Evolutionary conservation across 2,113 vertebrate species (phyloP).

Genomic region (Phrynosoma platyrhinos): DNA sequence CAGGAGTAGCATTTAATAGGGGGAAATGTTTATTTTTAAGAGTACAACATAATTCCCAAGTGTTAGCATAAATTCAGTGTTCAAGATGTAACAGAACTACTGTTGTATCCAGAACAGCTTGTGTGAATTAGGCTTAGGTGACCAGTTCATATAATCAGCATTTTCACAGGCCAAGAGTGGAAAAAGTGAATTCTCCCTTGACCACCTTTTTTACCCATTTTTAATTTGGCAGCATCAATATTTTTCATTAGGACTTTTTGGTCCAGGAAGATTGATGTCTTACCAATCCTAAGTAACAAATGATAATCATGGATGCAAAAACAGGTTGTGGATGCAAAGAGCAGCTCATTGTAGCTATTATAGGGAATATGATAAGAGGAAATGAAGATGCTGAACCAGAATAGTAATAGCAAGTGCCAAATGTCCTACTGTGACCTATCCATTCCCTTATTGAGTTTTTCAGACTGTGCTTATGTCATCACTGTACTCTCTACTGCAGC

Average conservation of each 20-base stretch:
- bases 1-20: constrained; percentile 50
- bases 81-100: constrained; percentile 27
- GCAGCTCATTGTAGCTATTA: not conserved
- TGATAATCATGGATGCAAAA: not conserved
- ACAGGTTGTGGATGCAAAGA: not conserved
- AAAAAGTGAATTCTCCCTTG: not conserved
- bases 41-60: constrained; percentile 43
- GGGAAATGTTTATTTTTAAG: constrained; percentile 41
- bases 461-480: not conserved
- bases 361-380: not conserved
- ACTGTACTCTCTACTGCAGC: not conserved
- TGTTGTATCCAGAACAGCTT: not conserved
- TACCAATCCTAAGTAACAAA: not conserved
- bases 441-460: not conserved
- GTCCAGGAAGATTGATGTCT: not conserved
- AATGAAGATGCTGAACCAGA: not conserved
- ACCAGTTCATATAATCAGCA: not conserved
- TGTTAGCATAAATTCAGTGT: not conserved
- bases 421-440: not conserved
- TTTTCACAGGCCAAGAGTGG: not conserved
- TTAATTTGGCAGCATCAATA: not conserved
- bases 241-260: not conserved
- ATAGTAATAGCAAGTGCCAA: too few relatives aligned
- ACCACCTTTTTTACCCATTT: not conserved
- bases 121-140: not conserved